Evolutionary conservation across 1,140 invertebrate species (phyloP).

Genomic region (Ostrea edulis): DNA sequence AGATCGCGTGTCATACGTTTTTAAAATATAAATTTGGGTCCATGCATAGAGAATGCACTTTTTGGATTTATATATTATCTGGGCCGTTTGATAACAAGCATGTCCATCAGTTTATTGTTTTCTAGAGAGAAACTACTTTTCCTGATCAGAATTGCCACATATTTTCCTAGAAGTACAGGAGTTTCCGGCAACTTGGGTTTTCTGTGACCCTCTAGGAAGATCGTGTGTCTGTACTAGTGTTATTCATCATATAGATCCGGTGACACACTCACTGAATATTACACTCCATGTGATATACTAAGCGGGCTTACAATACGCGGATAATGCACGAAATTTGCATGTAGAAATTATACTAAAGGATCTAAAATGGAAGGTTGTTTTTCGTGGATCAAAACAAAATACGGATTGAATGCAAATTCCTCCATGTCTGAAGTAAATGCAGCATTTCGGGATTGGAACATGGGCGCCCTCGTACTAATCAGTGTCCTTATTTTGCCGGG

Average conservation of each 20-base stretch:
- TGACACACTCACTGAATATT: background rate
- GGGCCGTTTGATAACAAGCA: no score
- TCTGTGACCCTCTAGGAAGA: background rate
- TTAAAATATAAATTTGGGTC: background rate
- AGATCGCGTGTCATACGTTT: background rate
- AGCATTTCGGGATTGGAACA: conserved; percentile 34
- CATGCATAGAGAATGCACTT: no score
- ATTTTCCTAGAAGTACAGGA: background rate
- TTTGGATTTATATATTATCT: no score
- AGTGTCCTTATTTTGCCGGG: conserved; percentile 30
- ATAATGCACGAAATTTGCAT: background rate
- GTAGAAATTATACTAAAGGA: background rate
- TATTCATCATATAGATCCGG: background rate
- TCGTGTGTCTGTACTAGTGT: background rate
- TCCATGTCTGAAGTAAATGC: background rate
- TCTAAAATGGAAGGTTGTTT: background rate
- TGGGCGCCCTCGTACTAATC: conserved; percentile 20
- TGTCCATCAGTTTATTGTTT: no score
- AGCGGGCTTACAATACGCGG: background rate
- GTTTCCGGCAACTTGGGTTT: background rate
- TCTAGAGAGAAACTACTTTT: no score
- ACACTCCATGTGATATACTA: background rate
- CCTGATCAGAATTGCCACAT: no score
- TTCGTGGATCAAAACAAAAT: conserved; percentile 16
- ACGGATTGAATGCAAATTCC: conserved; percentile 29